Evolutionary conservation across 2,113 vertebrate genomes (phyloP).

Genomic region (Pteropus alecto): DNA sequence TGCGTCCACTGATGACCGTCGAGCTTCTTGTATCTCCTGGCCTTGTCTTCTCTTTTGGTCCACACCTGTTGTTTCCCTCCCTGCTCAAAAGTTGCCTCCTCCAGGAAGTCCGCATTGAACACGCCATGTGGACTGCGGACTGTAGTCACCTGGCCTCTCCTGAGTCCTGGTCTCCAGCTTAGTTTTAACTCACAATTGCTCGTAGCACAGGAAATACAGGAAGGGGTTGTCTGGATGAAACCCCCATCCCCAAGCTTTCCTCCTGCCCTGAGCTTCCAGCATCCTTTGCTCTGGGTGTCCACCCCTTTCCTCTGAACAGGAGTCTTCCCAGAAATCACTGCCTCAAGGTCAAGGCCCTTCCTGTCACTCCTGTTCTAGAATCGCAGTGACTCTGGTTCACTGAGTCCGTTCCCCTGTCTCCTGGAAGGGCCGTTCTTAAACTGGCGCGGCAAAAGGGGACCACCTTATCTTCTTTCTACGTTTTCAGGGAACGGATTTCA

Average conservation of each 20-base stretch:
- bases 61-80: not conserved
- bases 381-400: rapidly evolving
- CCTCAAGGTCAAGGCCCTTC: not conserved
- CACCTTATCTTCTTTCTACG: not conserved
- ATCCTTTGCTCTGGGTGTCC: not conserved
- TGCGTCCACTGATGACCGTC: rapidly evolving
- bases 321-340: not conserved
- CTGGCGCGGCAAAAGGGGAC: not conserved
- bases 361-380: not conserved
- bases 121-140: not conserved
- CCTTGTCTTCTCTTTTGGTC: not conserved
- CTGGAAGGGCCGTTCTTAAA: not conserved
- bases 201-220: not conserved
- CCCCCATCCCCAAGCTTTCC: not conserved
- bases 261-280: not conserved
- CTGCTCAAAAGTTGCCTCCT: not conserved
- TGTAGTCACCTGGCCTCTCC: not conserved
- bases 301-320: not conserved
- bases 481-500: not conserved
- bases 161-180: not conserved
- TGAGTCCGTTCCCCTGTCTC: not conserved
- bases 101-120: not conserved
- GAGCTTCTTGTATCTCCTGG: not conserved
- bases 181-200: not conserved
- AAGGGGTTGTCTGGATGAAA: not conserved